Evolutionary conservation across 2,797 vertebrate genomes (phyloP).

Genomic region (Cyclopterus lumpus): DNA sequence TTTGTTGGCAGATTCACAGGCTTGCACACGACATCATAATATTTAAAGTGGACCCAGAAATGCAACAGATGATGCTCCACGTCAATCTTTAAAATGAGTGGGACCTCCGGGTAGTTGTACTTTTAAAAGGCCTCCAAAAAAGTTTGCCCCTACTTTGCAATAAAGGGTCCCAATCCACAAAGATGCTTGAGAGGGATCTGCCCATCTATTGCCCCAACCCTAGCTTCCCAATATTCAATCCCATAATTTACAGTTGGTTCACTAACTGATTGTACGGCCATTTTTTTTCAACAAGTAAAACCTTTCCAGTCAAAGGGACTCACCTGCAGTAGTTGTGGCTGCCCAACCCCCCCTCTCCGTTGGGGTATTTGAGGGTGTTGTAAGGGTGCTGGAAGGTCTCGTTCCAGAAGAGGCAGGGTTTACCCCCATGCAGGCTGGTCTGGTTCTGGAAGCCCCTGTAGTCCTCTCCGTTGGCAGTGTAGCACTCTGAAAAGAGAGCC

Average conservation of each 20-base stretch:
- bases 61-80: background rate
- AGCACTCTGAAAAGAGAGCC: constrained; percentile 88
- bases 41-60: background rate
- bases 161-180: background rate
- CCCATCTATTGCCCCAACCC: no score
- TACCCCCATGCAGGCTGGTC: constrained; percentile 90
- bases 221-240: background rate
- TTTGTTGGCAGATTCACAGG: background rate
- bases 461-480: constrained; percentile 95
- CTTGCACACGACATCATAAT: no score
- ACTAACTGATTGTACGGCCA: no score
- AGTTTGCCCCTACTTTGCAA: background rate
- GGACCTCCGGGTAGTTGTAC: background rate
- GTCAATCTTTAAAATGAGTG: background rate
- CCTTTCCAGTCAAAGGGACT: background rate
- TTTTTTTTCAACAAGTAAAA: no score
- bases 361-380: constrained; percentile 95
- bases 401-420: constrained; percentile 96
- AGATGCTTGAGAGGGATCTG: background rate
- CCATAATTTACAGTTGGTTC: background rate
- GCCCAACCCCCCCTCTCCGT: constrained; percentile 95
- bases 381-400: constrained; percentile 98
- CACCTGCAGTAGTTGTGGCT: constrained; percentile 98
- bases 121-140: background rate
- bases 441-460: constrained; percentile 95